Evolutionary conservation across 2,113 vertebrate species (phyloP).

Genomic region (Dromiciops gliroides): DNA sequence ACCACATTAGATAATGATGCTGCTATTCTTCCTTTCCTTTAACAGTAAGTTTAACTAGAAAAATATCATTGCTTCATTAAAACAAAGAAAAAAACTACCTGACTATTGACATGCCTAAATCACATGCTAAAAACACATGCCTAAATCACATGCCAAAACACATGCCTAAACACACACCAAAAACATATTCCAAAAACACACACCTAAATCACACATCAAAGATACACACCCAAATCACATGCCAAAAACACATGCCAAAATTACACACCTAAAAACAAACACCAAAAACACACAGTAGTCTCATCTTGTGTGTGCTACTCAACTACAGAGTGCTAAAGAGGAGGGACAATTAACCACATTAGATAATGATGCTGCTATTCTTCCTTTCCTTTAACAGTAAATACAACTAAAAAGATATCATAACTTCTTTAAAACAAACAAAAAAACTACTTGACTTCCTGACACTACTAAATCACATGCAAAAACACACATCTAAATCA

Average conservation of each 20-base stretch:
- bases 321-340: neutral
- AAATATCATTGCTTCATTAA: neutral
- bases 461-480: too few relatives aligned
- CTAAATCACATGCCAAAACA: too few relatives aligned
- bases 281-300: too few relatives aligned
- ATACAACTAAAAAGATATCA: neutral
- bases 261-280: too few relatives aligned
- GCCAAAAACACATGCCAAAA: too few relatives aligned
- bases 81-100: neutral
- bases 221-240: too few relatives aligned
- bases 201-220: too few relatives aligned
- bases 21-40: neutral
- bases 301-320: neutral
- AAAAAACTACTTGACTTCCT: neutral
- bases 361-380: neutral
- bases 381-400: neutral
- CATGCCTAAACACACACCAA: too few relatives aligned
- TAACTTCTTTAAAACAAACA: neutral
- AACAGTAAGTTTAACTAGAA: neutral
- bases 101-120: too few relatives aligned
- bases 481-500: too few relatives aligned
- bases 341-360: neutral
- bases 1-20: neutral
- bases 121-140: too few relatives aligned
- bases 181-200: too few relatives aligned